A percentile compares a stretch with the other conserved stretches of the same genome.
Evolutionary conservation across 2,888 invertebrate genomes (phyloP).

Genomic region (Trichogramma dendrolimi): DNA sequence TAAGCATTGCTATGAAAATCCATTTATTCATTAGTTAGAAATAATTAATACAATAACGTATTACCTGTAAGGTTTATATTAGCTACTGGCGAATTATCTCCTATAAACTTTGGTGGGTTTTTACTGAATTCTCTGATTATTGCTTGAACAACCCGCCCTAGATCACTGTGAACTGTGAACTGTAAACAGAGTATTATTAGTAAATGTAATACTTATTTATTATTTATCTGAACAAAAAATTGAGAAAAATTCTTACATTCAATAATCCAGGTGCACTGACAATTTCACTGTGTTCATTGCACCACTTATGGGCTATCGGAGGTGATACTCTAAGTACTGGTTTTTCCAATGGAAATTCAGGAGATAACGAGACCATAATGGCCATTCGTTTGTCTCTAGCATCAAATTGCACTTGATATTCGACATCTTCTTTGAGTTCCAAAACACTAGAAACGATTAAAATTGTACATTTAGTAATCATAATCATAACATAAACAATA

Average conservation of each 20-base stretch:
- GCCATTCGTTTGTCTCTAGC: constrained; percentile 64
- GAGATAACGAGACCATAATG: constrained; percentile 63
- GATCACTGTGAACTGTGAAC: constrained; percentile 74
- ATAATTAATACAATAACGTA: constrained; percentile 10
- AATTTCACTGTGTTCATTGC: constrained; percentile 67
- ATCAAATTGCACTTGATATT: constrained; percentile 69
- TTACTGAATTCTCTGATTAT: constrained; percentile 74
- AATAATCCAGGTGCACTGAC: constrained; percentile 70
- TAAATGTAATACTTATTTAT: background rate
- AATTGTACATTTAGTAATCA: constrained; percentile 5
- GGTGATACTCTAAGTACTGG: constrained; percentile 68
- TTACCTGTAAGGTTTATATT: constrained; percentile 43
- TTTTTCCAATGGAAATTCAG: constrained; percentile 73
- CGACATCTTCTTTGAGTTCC: constrained; percentile 66
- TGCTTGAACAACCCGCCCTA: constrained; percentile 76
- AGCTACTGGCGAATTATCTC: constrained; percentile 42
- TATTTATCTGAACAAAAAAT: background rate
- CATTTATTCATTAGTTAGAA: constrained; percentile 4
- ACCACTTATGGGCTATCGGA: constrained; percentile 67
- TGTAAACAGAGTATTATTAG: constrained; percentile 37
- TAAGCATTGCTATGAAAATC: constrained; percentile 1
- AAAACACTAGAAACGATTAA: constrained; percentile 57
- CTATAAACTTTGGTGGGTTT: constrained; percentile 57
- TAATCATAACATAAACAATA: constrained; percentile 7
- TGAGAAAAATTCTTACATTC: constrained; percentile 55